A percentile compares a stretch with the other conserved stretches of the same genome.
Evolutionary conservation across 1,140 invertebrate species (phyloP).

Genomic region (Linepithema humile): DNA sequence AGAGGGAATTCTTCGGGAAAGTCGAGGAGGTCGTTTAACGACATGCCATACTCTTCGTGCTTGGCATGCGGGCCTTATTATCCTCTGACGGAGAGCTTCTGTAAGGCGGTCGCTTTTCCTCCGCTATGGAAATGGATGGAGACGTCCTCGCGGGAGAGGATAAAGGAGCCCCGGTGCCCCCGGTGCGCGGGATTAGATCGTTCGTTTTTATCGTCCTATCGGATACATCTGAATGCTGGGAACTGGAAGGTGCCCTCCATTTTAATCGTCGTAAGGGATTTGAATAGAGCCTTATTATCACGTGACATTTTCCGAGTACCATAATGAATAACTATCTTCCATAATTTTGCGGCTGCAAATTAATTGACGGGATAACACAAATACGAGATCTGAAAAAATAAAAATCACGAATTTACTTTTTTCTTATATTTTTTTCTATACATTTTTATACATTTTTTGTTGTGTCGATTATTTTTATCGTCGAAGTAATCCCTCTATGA

Average conservation of each 20-base stretch:
- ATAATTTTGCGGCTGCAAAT: background rate
- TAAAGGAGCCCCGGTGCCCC: constrained; percentile 26
- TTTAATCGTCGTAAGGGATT: constrained; percentile 1
- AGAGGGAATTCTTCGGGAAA: constrained; percentile 49
- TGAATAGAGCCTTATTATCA: background rate
- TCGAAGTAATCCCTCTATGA: no score
- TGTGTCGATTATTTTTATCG: no score
- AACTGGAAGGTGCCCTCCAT: background rate
- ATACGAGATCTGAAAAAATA: background rate
- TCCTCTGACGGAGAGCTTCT: constrained; percentile 41
- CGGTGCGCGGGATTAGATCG: constrained; percentile 48
- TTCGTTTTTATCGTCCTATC: constrained; percentile 67
- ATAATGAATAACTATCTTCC: background rate
- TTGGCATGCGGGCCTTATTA: constrained; percentile 68
- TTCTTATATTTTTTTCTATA: no score
- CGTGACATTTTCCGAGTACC: background rate
- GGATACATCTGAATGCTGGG: constrained; percentile 43
- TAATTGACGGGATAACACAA: background rate
- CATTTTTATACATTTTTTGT: no score
- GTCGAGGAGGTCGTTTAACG: constrained; percentile 64
- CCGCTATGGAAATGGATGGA: constrained; percentile 19
- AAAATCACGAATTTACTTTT: no score
- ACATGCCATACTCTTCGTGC: constrained; percentile 48
- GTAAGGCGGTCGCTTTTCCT: constrained; percentile 3
- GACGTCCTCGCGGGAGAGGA: constrained; percentile 23